phyloP scores from a whole-genome alignment of 2,113 vertebrate species.

The Notothenia coriiceps region DNA sequence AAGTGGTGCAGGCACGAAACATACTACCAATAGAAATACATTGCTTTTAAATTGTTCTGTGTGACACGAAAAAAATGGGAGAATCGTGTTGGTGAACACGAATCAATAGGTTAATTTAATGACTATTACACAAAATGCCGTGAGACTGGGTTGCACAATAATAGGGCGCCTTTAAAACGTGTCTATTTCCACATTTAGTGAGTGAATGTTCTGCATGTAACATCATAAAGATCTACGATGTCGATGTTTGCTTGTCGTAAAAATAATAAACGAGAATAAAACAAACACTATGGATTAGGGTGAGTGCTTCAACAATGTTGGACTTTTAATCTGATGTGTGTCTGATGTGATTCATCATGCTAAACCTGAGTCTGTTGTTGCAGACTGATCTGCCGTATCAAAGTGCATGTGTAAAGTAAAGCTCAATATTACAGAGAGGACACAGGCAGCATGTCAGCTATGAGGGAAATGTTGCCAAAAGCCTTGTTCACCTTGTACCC shows the following conservation, averaged over 20 bases:
- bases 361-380: constrained; percentile 33
- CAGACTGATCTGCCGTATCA: constrained; percentile 27
- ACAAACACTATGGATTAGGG: neutral
- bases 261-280: neutral
- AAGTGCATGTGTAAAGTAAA: constrained; percentile 20
- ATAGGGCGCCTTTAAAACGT: no score
- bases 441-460: constrained; percentile 78
- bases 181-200: no score
- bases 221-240: neutral
- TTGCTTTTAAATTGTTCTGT: no score
- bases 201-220: neutral
- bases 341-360: constrained; percentile 10
- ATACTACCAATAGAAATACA: no score
- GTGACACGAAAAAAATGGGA: no score
- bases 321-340: neutral
- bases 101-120: no score
- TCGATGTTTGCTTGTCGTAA: neutral
- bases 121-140: no score
- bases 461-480: constrained; percentile 73
- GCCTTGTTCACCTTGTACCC: constrained; percentile 53
- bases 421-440: constrained; percentile 50
- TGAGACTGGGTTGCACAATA: no score
- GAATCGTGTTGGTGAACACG: no score
- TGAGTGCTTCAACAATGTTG: neutral
- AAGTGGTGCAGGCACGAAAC: no score